Evolutionary conservation across 2,113 vertebrate species (phyloP).

Genomic region (Cyprichromis sp.): DNA sequence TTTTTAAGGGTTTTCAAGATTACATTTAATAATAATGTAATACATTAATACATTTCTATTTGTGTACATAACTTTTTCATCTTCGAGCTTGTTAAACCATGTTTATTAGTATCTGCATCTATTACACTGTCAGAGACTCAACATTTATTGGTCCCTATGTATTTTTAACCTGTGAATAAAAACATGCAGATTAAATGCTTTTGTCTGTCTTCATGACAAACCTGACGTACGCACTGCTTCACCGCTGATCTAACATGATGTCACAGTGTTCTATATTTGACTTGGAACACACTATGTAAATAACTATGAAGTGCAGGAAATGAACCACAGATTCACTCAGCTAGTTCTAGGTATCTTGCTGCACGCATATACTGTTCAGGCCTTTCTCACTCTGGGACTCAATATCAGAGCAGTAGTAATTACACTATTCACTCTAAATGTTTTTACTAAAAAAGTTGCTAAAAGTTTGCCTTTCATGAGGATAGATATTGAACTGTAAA

Average conservation of each 20-base stretch:
- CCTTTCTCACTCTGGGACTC: background rate
- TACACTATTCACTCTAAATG: background rate
- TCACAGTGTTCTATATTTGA: background rate
- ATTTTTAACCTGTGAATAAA: background rate
- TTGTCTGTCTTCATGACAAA: background rate
- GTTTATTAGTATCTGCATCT: background rate
- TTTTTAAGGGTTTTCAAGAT: background rate
- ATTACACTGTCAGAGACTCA: background rate
- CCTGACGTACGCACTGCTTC: background rate
- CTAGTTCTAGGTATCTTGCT: background rate
- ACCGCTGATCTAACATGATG: background rate
- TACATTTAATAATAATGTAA: background rate
- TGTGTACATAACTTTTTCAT: background rate
- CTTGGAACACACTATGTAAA: background rate
- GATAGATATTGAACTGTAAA: background rate
- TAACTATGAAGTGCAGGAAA: background rate
- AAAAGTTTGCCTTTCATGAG: background rate
- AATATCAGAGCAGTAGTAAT: background rate
- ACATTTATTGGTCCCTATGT: background rate
- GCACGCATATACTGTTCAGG: background rate
- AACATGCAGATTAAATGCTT: rapidly evolving
- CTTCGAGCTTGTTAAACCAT: background rate
- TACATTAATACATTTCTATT: background rate
- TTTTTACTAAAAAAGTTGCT: background rate
- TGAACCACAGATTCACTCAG: background rate